Evolutionary conservation across 2,113 vertebrate genomes (phyloP).

Genomic region (Recurvirostra avosetta): DNA sequence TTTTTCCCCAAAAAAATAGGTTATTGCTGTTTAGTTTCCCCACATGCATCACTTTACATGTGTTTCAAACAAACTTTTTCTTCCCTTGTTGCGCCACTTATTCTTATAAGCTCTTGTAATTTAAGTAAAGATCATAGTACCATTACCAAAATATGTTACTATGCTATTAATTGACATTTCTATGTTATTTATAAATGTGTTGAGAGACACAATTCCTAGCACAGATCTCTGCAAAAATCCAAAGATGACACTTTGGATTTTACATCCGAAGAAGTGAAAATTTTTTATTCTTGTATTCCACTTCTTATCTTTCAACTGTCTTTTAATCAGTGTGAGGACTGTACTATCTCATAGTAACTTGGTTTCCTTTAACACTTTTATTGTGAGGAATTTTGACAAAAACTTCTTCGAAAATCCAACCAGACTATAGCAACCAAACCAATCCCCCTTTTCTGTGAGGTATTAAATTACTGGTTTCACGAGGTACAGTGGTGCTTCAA

Average conservation of each 20-base stretch:
- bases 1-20: neutral
- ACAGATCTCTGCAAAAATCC: neutral
- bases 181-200: neutral
- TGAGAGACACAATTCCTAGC: neutral
- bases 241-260: neutral
- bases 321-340: neutral
- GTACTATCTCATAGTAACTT: neutral
- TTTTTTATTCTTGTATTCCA: neutral
- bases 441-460: neutral
- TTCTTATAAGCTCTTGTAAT: neutral
- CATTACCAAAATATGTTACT: neutral
- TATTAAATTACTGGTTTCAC: neutral
- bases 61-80: neutral
- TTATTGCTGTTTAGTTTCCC: neutral
- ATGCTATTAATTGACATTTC: neutral
- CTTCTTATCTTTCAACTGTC: neutral
- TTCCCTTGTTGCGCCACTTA: neutral
- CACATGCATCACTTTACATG: accelerated
- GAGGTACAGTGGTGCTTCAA: neutral
- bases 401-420: neutral
- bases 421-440: accelerated
- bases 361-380: neutral
- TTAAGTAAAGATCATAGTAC: neutral
- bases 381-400: neutral
- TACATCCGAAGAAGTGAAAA: neutral